Conservation (phyloP, 2,113 vertebrate species). For the Stigmatopora argus region DNA sequence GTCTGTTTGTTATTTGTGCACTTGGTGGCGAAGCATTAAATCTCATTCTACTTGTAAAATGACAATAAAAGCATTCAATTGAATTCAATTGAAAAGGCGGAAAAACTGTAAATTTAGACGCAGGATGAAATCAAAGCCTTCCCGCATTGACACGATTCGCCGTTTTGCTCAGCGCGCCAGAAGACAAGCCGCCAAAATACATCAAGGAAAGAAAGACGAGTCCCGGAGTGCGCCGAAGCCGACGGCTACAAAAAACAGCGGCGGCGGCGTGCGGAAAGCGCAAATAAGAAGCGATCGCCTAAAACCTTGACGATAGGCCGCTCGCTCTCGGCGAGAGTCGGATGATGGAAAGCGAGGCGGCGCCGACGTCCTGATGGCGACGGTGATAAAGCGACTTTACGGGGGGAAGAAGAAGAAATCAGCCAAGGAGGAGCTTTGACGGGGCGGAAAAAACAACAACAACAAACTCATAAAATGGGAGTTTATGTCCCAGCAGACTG, state of each 20-base stretch:
- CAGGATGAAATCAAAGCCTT: too few relatives aligned
- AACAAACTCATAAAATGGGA: background rate
- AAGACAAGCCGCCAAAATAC: background rate
- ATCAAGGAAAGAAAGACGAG: background rate
- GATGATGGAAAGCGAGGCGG: conserved; percentile 2
- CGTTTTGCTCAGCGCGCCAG: background rate
- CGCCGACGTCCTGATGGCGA: background rate
- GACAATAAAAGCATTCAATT: too few relatives aligned
- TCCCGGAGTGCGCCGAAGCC: background rate
- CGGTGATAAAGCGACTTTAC: background rate
- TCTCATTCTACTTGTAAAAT: too few relatives aligned
- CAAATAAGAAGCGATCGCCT: conserved; percentile 14
- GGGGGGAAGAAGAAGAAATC: background rate
- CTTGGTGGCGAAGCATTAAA: too few relatives aligned
- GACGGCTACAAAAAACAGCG: background rate
- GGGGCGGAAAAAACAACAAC: background rate
- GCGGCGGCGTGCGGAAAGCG: background rate
- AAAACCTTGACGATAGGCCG: conserved; percentile 5
- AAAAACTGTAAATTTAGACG: too few relatives aligned
- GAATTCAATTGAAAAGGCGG: too few relatives aligned
- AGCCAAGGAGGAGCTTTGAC: background rate
- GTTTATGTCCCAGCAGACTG: background rate
- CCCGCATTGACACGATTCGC: too few relatives aligned
- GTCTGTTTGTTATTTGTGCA: too few relatives aligned
- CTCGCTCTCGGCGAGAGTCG: background rate